Percentiles rank a stretch among this genome's conserved stretches.
These are phyloP conservation scores for Tor tambroides DNA, from an alignment of 2,113 vertebrate species.

Conservation along the genomic window DNA sequence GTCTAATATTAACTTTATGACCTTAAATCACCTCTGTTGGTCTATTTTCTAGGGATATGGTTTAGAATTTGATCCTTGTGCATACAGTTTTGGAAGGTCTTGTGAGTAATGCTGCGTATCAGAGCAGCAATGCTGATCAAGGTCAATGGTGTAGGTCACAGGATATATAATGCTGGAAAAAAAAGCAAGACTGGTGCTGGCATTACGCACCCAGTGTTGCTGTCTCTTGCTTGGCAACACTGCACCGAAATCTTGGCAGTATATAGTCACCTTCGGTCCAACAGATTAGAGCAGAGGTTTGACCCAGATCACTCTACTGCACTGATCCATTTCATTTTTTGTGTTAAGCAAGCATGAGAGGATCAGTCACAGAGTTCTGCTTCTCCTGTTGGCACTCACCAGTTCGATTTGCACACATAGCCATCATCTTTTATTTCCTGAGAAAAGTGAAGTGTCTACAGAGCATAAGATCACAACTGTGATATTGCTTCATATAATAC, in stretches of 20 bases:
- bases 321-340: conserved; percentile 27
- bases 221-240: neutral
- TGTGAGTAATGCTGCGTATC: neutral
- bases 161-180: neutral
- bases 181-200: neutral
- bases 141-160: conserved; percentile 6
- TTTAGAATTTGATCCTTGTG: neutral
- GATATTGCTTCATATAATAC: neutral
- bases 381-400: neutral
- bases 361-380: neutral
- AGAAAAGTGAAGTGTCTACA: neutral
- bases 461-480: neutral
- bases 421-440: neutral
- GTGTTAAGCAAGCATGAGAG: conserved; percentile 35
- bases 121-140: neutral
- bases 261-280: neutral
- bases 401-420: neutral
- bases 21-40: neutral
- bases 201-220: neutral
- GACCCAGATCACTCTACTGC: neutral
- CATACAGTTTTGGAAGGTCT: neutral
- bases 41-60: neutral
- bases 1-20: conserved; percentile 5
- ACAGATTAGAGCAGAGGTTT: conserved; percentile 11
- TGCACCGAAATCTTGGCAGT: neutral